Evolutionary conservation across 2,888 invertebrate genomes (phyloP), one percentile per base, ranked within the genome.

Genomic region (Pterobdella sp.): DNA sequence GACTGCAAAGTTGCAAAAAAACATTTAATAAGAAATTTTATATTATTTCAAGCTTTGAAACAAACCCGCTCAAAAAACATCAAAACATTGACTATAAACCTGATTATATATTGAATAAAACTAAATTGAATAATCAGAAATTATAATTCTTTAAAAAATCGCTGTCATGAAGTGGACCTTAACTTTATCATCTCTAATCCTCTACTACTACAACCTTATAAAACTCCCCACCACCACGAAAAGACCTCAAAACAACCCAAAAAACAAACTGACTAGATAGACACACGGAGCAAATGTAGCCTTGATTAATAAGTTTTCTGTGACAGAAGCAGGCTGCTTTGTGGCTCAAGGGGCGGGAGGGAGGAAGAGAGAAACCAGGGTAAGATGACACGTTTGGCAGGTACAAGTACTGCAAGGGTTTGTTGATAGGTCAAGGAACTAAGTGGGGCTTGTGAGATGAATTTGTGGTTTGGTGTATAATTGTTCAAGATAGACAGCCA

Each of bases 321-420:
- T 97, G 97, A 81, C 97, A 98, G 86, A 97, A 97, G 84, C 97
- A 97, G 0, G 96, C 94, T 1, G 97, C 95, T 78, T 96, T 87
- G 85, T 96, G 96, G 85, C 96, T 95, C 3, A 97, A 94, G 78
- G 92, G 91, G 0, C 90, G 80, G 63, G 79, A 78, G 0, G 93
- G 92, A 0, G 96, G 95, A 67, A 94, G 83, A 0, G 93, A 91
- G 77, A 96, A 84, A 82, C 92, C 91, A 66, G 88, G 88, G 10
- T 95, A 78, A 0, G 80, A 79, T 3, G 77, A 74, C 1, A 81
- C 78, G 74, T 93, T 92, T 0, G 95, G 93, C 63, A 96, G 86
- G 82, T 95, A 96, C 10, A 95, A 91, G 52, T 52, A 69, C 69
- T 66, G 83, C 63, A 65, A 3, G 18, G 60, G 60, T 18, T 4